phyloP scores from a whole-genome alignment of 2,113 vertebrate species.

The Tursiops truncatus region DNA sequence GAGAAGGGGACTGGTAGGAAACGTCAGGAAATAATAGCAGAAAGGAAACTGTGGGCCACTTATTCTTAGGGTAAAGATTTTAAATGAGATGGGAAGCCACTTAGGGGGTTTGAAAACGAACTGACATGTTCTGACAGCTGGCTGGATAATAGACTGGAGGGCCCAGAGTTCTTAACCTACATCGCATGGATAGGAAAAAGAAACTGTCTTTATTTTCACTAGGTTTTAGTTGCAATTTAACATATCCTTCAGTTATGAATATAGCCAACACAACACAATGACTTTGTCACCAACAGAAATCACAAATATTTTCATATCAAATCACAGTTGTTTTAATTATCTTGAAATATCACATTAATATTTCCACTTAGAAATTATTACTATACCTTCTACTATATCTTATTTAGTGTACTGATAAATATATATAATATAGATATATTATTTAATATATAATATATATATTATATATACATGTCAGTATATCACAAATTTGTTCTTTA shows the following conservation, averaged over 20 bases:
- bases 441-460: neutral
- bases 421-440: neutral
- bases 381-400: neutral
- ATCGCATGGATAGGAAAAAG: neutral
- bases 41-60: neutral
- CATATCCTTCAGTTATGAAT: neutral
- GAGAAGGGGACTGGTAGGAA: neutral
- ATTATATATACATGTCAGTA: neutral
- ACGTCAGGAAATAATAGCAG: neutral
- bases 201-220: neutral
- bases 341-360: neutral
- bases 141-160: neutral
- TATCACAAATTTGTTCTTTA: neutral
- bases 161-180: neutral
- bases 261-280: neutral
- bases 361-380: neutral
- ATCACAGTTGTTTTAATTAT: neutral
- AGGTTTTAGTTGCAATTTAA: neutral
- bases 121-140: neutral
- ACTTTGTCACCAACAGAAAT: neutral
- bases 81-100: neutral
- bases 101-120: neutral
- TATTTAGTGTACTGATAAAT: neutral
- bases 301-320: neutral
- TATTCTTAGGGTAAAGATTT: neutral